phyloP scores from a whole-genome alignment of 1,140 invertebrate genomes.

The Pachyrhynchus sulphureomaculatus region DNA sequence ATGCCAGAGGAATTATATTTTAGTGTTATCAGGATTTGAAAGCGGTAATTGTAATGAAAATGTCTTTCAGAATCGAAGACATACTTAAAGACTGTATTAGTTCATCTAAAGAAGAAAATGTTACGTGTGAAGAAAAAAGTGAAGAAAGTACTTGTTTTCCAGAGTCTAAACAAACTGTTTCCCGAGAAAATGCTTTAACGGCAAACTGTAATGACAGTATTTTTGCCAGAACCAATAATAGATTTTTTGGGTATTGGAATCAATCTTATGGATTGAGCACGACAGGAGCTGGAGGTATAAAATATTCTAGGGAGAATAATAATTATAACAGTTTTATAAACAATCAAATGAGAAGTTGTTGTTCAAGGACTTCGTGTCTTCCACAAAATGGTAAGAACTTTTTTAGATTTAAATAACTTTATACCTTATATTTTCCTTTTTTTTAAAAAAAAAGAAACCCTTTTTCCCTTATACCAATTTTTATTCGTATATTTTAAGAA shows the following conservation, averaged over 20 bases:
- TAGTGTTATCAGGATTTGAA: not conserved
- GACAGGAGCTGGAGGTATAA: not conserved
- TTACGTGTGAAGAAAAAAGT: not conserved
- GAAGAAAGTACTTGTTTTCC: not conserved
- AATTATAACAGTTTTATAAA: not conserved
- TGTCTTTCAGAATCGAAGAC: slow-evolving; percentile 30
- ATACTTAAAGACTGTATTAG: slow-evolving; percentile 14
- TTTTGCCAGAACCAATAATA: not conserved
- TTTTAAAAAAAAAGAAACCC: not conserved
- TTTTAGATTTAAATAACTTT: not conserved
- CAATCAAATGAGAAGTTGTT: not conserved
- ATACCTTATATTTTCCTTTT: not conserved
- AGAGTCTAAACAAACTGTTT: not conserved
- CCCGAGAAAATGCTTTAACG: not conserved
- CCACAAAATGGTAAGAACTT: slow-evolving; percentile 1
- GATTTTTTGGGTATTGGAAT: not conserved
- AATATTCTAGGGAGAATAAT: not conserved
- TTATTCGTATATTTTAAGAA: not conserved
- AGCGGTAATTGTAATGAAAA: not conserved
- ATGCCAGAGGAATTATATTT: not conserved
- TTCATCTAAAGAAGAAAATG: not conserved
- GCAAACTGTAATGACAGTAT: not conserved
- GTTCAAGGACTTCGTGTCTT: not conserved
- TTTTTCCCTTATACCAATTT: not conserved
- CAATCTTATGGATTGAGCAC: not conserved